Evolutionary conservation across 2,797 vertebrate species (phyloP).

Genomic region (Jordanella pulchra): DNA sequence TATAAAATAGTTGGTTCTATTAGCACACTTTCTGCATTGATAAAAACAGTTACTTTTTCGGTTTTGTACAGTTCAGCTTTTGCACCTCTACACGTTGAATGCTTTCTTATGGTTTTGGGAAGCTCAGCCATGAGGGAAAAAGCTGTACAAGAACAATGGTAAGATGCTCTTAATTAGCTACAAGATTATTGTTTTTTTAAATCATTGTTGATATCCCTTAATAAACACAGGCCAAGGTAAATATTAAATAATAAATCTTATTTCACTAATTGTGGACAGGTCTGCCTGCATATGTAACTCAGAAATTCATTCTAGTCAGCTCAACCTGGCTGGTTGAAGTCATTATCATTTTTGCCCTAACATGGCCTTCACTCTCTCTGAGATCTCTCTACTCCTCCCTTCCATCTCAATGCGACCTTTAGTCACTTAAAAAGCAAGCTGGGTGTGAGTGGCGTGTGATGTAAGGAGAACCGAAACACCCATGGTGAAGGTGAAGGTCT

Average conservation of each 20-base stretch:
- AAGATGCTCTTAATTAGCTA: constrained; percentile 20
- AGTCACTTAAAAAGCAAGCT: constrained; percentile 20
- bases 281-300: not conserved
- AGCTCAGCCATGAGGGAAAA: constrained; percentile 46
- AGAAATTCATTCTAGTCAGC: constrained; percentile 17
- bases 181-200: constrained; percentile 7
- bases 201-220: constrained; percentile 15
- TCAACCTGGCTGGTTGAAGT: constrained; percentile 14
- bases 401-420: constrained; percentile 24
- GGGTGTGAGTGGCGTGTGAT: constrained; percentile 47
- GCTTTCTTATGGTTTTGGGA: constrained; percentile 45
- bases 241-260: constrained; percentile 13
- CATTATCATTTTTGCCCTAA: constrained; percentile 10
- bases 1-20: too few relatives aligned
- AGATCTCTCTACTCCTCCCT: constrained; percentile 28
- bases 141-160: constrained; percentile 30
- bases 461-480: constrained; percentile 65
- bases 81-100: not conserved
- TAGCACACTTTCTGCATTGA: too few relatives aligned
- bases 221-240: constrained; percentile 19
- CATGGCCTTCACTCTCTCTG: constrained; percentile 15
- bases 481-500: constrained; percentile 57
- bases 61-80: too few relatives aligned
- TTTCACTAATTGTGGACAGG: not conserved
- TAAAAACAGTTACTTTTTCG: too few relatives aligned